These are phyloP conservation scores for Syngnathus acus DNA, from an alignment of 2,797 vertebrate genomes.

Conservation along the genomic window DNA sequence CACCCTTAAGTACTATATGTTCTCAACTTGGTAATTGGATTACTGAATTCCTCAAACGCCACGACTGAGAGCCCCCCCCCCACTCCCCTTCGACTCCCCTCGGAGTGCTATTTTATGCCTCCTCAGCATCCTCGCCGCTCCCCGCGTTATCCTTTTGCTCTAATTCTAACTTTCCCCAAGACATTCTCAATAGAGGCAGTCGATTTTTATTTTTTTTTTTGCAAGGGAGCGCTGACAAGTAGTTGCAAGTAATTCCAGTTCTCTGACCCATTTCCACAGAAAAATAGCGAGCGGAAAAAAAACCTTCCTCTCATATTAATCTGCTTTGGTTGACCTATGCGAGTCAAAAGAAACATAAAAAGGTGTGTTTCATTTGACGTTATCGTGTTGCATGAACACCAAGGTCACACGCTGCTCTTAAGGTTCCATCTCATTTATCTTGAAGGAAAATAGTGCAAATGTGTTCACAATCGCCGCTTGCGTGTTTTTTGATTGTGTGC, in stretches of 20 bases:
- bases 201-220: constrained; percentile 30
- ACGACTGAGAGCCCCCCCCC: constrained; percentile 28
- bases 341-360: background rate
- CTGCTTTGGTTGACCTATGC: constrained; percentile 2
- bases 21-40: constrained; percentile 62
- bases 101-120: constrained; percentile 61
- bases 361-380: constrained; percentile 11
- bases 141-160: constrained; percentile 41
- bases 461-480: constrained; percentile 24
- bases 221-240: constrained; percentile 48
- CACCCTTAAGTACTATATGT: constrained; percentile 60
- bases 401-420: constrained; percentile 27
- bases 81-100: background rate
- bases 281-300: background rate
- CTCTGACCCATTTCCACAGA: constrained; percentile 50
- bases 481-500: background rate
- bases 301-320: constrained; percentile 8
- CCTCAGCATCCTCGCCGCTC: constrained; percentile 52
- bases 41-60: constrained; percentile 60
- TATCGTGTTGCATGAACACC: constrained; percentile 10
- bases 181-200: constrained; percentile 51
- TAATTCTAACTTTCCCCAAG: constrained; percentile 55
- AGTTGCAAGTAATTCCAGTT: constrained; percentile 44
- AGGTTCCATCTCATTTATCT: constrained; percentile 35
- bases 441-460: constrained; percentile 14